phyloP scores from a whole-genome alignment of 2,888 invertebrate genomes.

The Philhelius pedissequus region DNA sequence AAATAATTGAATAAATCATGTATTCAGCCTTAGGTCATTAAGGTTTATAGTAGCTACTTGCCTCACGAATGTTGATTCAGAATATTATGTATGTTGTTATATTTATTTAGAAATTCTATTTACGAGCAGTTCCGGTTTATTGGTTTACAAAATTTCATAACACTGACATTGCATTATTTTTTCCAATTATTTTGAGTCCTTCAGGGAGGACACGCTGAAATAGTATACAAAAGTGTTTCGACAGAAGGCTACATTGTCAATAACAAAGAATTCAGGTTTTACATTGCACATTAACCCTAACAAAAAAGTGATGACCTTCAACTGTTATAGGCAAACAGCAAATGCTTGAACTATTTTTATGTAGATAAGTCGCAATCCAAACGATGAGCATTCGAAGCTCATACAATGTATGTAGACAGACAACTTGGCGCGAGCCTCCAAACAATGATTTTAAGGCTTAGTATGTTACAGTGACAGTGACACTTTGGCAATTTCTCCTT shows the following conservation, averaged over 20 bases:
- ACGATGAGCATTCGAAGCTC: background rate
- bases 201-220: no score
- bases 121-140: no score
- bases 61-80: no score
- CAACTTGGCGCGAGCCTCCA: background rate
- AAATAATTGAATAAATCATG: no score
- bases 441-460: background rate
- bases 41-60: no score
- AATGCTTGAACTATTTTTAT: background rate
- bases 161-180: no score
- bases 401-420: slow-evolving; percentile 4
- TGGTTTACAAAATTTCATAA: no score
- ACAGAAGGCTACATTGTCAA: background rate
- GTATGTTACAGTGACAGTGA: background rate
- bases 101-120: no score
- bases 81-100: no score
- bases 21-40: no score
- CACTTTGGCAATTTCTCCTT: background rate
- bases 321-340: background rate
- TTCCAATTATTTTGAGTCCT: no score
- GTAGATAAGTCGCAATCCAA: background rate
- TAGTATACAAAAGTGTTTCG: background rate
- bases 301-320: background rate
- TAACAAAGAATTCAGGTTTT: background rate
- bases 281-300: background rate